A percentile compares a stretch with the other conserved stretches of the same genome.
Conservation (phyloP, 2,888 invertebrate species). For the Syrphus vitripennis region DNA sequence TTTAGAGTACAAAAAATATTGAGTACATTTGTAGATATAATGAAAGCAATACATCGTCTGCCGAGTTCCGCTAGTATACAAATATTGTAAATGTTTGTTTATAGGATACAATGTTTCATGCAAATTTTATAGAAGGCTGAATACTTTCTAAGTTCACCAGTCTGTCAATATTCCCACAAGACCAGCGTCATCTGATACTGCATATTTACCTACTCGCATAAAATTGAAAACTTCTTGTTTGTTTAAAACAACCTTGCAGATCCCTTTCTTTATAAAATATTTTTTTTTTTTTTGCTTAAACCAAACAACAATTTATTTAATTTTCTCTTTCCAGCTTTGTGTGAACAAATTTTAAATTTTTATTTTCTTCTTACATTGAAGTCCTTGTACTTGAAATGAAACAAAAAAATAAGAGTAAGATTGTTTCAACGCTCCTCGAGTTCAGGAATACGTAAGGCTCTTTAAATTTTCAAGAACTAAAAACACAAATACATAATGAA, state of each 20-base stretch:
- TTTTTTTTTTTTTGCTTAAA: neutral
- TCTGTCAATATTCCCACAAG: too few species aligned
- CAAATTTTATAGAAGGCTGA: too few species aligned
- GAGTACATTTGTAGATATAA: too few species aligned
- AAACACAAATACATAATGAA: neutral
- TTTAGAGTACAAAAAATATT: too few species aligned
- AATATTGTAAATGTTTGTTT: too few species aligned
- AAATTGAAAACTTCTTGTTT: neutral
- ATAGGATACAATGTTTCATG: too few species aligned
- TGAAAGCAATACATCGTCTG: too few species aligned
- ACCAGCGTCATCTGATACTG: too few species aligned
- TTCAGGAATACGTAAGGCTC: neutral
- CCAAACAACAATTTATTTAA: conserved; percentile 20
- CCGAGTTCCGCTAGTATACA: too few species aligned
- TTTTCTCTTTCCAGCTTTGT: neutral
- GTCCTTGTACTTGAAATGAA: conserved; percentile 13
- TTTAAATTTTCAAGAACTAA: conserved; percentile 18
- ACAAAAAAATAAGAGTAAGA: neutral
- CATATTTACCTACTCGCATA: too few species aligned
- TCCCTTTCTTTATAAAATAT: neutral
- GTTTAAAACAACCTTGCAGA: neutral
- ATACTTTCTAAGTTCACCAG: too few species aligned
- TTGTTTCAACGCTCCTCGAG: neutral
- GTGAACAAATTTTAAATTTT: neutral
- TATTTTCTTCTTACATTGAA: neutral